Evolutionary conservation across 2,113 vertebrate species (phyloP).

Genomic region (Sterna hirundo): DNA sequence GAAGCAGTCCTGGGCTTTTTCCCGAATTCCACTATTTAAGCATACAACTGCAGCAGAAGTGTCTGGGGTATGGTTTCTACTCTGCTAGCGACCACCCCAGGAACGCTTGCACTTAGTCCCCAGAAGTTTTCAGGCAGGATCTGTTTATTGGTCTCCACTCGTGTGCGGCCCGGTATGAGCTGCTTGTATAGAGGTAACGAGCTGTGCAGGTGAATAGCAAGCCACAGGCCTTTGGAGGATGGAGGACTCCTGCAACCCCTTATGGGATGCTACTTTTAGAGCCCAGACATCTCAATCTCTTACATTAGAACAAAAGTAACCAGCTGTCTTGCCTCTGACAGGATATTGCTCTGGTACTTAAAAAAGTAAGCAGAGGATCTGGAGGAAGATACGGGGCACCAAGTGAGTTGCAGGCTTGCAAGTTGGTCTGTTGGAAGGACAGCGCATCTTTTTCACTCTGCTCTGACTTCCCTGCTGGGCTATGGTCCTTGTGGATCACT

Average conservation of each 20-base stretch:
- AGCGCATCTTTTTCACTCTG: not conserved
- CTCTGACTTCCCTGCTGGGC: not conserved
- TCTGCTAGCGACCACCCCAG: not conserved
- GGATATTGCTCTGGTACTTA: not conserved
- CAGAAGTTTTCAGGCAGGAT: not conserved
- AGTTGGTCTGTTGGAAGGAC: not conserved
- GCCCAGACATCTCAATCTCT: not conserved
- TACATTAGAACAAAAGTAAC: not conserved
- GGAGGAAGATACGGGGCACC: not conserved
- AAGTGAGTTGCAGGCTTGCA: not conserved
- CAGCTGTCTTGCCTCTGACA: not conserved
- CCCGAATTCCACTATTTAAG: not conserved
- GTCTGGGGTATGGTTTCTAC: fast-evolving
- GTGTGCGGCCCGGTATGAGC: not conserved
- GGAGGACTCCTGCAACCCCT: not conserved
- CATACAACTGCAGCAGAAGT: fast-evolving
- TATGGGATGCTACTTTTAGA: not conserved
- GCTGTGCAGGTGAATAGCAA: not conserved
- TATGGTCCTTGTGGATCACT: not conserved
- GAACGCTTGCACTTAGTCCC: fast-evolving
- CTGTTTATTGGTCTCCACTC: not conserved
- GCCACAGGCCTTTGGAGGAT: not conserved
- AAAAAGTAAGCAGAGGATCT: not conserved
- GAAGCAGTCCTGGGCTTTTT: not conserved
- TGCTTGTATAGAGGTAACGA: fast-evolving